phyloP scores from a whole-genome alignment of 2,797 vertebrate species.

The Monodelphis domestica region DNA sequence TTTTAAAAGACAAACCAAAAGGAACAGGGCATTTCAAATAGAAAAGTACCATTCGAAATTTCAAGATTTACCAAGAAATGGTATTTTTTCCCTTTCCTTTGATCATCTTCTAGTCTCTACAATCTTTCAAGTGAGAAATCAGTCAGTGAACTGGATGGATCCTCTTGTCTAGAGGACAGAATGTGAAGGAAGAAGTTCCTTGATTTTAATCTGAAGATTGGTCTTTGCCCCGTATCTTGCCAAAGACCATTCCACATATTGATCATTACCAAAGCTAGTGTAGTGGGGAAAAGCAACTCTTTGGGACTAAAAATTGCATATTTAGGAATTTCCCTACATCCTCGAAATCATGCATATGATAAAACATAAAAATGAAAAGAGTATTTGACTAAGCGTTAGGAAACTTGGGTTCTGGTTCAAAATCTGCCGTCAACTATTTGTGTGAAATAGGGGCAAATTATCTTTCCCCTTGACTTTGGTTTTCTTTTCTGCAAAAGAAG shows the following conservation, averaged over 20 bases:
- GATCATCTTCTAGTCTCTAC: not conserved
- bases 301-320: not conserved
- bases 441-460: not conserved
- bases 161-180: not conserved
- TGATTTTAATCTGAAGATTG: not conserved
- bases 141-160: not conserved
- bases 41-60: not conserved
- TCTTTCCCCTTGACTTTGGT: not conserved
- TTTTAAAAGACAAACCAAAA: not conserved
- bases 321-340: too few relatives aligned
- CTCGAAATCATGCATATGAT: not conserved
- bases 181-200: not conserved
- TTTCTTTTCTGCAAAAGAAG: not conserved
- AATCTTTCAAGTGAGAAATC: not conserved
- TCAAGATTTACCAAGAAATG: not conserved
- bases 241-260: not conserved
- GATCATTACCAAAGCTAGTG: not conserved
- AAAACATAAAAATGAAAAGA: not conserved
- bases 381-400: not conserved
- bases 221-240: not conserved
- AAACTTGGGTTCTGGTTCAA: not conserved
- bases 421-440: not conserved
- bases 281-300: not conserved
- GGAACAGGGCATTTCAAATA: not conserved
- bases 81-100: not conserved